phyloP scores from a whole-genome alignment of 2,113 vertebrate genomes.

The Synodontis membranacea region DNA sequence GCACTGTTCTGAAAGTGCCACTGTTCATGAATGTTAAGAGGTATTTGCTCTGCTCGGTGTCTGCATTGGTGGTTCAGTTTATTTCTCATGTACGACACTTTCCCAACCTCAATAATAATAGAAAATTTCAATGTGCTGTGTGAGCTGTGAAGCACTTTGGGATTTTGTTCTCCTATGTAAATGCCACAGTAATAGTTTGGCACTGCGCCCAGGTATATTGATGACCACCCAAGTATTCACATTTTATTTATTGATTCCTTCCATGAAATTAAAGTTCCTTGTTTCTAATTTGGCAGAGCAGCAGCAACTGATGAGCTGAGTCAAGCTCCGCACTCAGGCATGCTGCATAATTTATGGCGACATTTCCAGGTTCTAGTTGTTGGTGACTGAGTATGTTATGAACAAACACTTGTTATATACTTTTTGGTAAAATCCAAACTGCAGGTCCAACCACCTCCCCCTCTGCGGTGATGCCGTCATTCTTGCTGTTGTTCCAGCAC shows the following conservation, averaged over 20 bases:
- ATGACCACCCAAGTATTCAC: neutral
- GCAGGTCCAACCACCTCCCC: neutral
- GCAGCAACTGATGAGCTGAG: neutral
- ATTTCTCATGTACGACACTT: neutral
- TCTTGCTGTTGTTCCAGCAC: neutral
- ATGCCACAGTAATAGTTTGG: neutral
- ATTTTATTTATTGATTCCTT: neutral
- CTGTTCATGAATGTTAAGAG: conserved; percentile 33
- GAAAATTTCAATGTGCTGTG: neutral
- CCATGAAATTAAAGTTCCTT: neutral
- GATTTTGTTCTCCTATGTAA: neutral
- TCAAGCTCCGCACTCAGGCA: neutral
- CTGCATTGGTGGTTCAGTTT: neutral
- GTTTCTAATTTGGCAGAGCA: neutral
- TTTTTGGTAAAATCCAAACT: neutral
- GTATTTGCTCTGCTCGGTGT: neutral
- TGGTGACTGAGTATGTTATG: neutral
- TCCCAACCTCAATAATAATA: neutral
- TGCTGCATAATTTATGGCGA: neutral
- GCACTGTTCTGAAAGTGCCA: conserved; percentile 35
- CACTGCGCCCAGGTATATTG: neutral
- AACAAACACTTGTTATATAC: neutral
- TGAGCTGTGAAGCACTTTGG: neutral
- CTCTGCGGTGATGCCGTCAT: neutral
- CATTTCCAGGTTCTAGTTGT: neutral